phyloP scores from a whole-genome alignment of 2,797 vertebrate genomes.

The Coluber constrictor region DNA sequence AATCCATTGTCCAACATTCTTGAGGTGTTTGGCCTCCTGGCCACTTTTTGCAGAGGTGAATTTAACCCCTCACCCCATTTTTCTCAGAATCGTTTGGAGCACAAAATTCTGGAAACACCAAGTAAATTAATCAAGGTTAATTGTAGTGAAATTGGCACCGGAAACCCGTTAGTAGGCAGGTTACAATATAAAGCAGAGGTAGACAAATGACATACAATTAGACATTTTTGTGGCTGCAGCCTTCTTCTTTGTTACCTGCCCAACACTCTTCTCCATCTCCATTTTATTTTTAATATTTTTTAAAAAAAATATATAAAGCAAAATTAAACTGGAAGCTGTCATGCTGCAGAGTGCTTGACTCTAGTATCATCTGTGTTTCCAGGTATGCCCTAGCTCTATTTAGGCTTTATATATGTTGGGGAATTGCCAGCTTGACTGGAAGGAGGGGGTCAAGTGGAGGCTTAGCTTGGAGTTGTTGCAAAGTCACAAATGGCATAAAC shows the following conservation, averaged over 20 bases:
- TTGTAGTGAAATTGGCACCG: neutral
- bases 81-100: neutral
- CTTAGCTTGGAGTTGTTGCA: too few species aligned
- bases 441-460: neutral
- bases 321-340: neutral
- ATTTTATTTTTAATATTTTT: neutral
- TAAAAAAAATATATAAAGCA: neutral
- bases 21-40: neutral
- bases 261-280: neutral
- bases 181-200: neutral
- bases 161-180: neutral
- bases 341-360: neutral
- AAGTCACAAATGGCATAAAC: too few species aligned
- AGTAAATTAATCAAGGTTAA: neutral
- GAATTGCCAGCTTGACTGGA: too few species aligned
- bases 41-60: neutral
- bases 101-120: neutral
- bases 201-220: neutral
- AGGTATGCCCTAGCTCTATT: neutral
- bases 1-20: neutral
- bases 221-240: neutral
- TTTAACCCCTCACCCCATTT: neutral
- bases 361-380: neutral
- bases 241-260: neutral
- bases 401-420: neutral